Evolutionary conservation across 30 jellyfish, hydroid and myxozoan genomes (phyloP), one percentile per base, ranked within the genome.

Genomic region (Clytia hemisphaerica): DNA sequence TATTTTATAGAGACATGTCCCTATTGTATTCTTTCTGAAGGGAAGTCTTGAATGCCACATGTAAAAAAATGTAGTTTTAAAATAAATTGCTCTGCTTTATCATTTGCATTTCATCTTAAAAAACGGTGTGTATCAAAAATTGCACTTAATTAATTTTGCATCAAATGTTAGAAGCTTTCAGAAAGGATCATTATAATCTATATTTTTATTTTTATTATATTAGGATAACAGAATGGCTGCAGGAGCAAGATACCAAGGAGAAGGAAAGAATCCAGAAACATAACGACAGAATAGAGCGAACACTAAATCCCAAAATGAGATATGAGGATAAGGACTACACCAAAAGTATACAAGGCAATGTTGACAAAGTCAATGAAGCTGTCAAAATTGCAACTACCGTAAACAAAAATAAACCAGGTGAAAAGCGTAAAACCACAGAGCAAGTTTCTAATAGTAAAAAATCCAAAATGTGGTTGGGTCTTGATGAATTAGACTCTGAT

Each of bases 361-460:
- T 95, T 60, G 93, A 83, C 21, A 82, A 76, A 57, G 91, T 91
- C 5, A 91, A 80, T 47, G 94, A 82, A 59, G 99, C 99, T 14
- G 42, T 91, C 35, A 63, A 73, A 51, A 81, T 77, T n/a, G n/a
- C n/a, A n/a, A n/a, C n/a, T n/a, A n/a, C n/a, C n/a, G n/a, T n/a
- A 12, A 21, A 0, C 66, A 1, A 51, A 31, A 15, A 51, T 14
- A 51, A 31, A 12, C 0, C 66, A 1, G 21, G 15, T 22, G 24
- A n/a, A 51, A 51, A n/a, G 66, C 1, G 31, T 1, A 24, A 14
- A 22, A 51, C 54, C 54, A 42, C 0, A 21, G 30, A 51, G n/a
- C n/a, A n/a, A n/a, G n/a, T n/a, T n/a, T n/a, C n/a, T n/a, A n/a
- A n/a, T n/a, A n/a, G n/a, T n/a, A n/a, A n/a, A n/a, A n/a, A n/a